Evolutionary conservation across 1,140 invertebrate genomes (phyloP).

Genomic region (Trinorchestia longiramus): DNA sequence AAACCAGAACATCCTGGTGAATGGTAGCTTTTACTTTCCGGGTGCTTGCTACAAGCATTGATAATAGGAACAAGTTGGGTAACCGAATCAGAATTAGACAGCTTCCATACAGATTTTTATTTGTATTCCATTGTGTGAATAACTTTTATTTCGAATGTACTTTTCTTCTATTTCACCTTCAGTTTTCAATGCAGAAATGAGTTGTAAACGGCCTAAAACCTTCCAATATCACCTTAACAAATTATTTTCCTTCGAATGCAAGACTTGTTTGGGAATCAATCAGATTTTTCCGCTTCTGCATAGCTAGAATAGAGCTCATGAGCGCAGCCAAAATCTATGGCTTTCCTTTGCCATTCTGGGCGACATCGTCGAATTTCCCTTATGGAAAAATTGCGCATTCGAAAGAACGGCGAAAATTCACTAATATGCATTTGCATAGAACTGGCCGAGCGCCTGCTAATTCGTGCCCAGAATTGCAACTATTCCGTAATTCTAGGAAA

Average conservation of each 20-base stretch:
- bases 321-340: neutral
- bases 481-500: neutral
- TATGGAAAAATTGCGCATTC: neutral
- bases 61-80: no score
- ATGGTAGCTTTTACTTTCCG: no score
- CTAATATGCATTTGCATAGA: constrained; percentile 9
- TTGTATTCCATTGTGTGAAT: neutral
- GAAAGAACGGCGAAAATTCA: neutral
- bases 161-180: neutral
- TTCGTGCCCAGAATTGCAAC: neutral
- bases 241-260: neutral
- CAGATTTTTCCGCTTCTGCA: neutral
- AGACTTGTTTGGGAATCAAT: neutral
- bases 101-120: neutral
- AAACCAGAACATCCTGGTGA: no score
- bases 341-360: neutral
- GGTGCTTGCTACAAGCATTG: no score
- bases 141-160: neutral
- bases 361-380: neutral
- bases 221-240: neutral
- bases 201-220: neutral
- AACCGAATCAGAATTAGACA: no score
- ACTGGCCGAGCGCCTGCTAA: neutral
- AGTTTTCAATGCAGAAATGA: neutral
- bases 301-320: neutral